These are phyloP conservation scores for Agelaius phoeniceus DNA, from an alignment of 2,113 vertebrate genomes.

Conservation along the genomic window DNA sequence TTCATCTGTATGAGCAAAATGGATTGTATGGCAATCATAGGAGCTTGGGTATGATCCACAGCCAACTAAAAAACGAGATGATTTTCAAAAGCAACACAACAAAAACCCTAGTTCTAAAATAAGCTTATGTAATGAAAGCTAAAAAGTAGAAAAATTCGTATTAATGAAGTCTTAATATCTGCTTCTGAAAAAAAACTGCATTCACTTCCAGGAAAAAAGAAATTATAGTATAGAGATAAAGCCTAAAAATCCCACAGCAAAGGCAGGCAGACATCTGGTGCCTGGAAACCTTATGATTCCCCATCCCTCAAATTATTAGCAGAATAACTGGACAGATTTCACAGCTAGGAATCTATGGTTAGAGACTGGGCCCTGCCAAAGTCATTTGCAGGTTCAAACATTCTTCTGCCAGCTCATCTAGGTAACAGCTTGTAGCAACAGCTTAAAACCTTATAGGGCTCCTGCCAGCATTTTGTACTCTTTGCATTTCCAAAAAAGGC, in stretches of 20 bases:
- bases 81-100: not conserved
- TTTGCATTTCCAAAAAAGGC: not conserved
- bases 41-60: not conserved
- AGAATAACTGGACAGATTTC: not conserved
- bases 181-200: not conserved
- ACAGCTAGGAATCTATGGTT: not conserved
- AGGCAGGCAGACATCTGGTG: not conserved
- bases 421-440: conserved; percentile 37
- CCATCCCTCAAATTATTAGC: not conserved
- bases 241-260: not conserved
- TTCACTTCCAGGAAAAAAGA: not conserved
- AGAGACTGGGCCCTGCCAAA: not conserved
- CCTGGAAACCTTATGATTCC: not conserved
- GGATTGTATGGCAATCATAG: not conserved
- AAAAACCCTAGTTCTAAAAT: not conserved
- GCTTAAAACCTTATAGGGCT: not conserved
- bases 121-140: not conserved
- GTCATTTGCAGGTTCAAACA: not conserved
- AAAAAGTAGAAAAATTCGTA: not conserved
- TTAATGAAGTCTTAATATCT: not conserved
- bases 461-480: not conserved
- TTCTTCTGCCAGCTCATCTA: conserved; percentile 7
- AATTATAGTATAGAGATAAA: not conserved
- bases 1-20: not conserved
- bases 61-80: not conserved